phyloP scores from a whole-genome alignment of 2,888 invertebrate species.

The Drosophila testacea region DNA sequence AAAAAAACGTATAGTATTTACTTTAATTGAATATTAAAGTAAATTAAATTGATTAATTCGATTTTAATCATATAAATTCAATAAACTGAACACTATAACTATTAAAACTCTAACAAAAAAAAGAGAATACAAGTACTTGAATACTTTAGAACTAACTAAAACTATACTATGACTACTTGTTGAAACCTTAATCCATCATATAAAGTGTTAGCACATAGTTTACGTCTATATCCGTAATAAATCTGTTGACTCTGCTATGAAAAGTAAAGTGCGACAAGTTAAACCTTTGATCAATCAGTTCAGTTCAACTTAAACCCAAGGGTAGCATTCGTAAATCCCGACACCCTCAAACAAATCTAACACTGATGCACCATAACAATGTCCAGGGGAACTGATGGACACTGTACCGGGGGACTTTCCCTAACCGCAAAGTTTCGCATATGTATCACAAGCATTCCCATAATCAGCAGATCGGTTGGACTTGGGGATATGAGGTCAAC shows the following conservation, averaged over 20 bases:
- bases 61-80: background rate
- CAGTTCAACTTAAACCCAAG: background rate
- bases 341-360: background rate
- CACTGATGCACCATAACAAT: background rate
- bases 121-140: background rate
- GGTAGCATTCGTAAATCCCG: background rate
- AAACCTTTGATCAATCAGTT: slow-evolving; percentile 12
- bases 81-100: too few relatives aligned
- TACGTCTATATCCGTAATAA: too few relatives aligned
- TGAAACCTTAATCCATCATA: background rate
- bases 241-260: background rate
- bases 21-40: background rate
- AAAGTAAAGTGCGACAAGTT: background rate
- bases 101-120: too few relatives aligned
- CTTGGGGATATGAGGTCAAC: slow-evolving; percentile 11
- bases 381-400: slow-evolving; percentile 7
- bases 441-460: slow-evolving; percentile 13
- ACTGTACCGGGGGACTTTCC: slow-evolving; percentile 36
- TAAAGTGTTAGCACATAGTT: background rate
- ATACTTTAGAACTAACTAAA: background rate
- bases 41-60: background rate
- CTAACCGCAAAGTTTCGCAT: slow-evolving; percentile 19
- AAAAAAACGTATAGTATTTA: background rate
- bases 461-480: slow-evolving; percentile 35
- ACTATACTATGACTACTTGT: background rate